Percentiles rank a stretch among this genome's conserved stretches.
phyloP scores from a whole-genome alignment of 2,797 vertebrate species.

The Sardinella longiceps region DNA sequence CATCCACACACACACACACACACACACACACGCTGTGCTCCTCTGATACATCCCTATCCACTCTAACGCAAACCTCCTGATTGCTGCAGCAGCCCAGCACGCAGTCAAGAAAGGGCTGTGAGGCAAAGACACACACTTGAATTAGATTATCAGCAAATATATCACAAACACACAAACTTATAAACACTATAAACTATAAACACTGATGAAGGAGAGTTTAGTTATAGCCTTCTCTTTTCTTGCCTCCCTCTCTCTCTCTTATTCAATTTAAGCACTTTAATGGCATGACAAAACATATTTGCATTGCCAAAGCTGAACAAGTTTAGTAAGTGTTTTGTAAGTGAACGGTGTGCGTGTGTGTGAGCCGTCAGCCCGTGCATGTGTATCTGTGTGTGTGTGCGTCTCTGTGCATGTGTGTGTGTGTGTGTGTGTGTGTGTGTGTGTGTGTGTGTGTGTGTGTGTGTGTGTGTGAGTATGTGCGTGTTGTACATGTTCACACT shows the following conservation, averaged over 20 bases:
- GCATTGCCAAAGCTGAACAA: no score
- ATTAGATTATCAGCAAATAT: neutral
- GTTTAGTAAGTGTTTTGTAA: no score
- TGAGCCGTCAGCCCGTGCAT: neutral
- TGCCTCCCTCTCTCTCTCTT: neutral
- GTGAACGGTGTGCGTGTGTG: neutral
- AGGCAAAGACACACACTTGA: neutral
- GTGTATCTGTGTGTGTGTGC: constrained; percentile 1
- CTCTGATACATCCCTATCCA: no score
- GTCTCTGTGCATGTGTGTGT: neutral
- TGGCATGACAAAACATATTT: no score
- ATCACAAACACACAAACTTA: no score
- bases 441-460: neutral
- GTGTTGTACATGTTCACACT: neutral
- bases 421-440: neutral
- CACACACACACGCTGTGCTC: no score
- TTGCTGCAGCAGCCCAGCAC: neutral
- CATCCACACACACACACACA: no score
- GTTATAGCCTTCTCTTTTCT: neutral
- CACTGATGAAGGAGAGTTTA: neutral
- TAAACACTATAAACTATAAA: no score
- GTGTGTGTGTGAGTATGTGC: no score
- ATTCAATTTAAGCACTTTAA: no score
- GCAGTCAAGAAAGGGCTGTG: neutral
- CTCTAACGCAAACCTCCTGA: no score